Conservation (phyloP, 2,888 invertebrate genomes). For the Eubasilissa splendida region DNA sequence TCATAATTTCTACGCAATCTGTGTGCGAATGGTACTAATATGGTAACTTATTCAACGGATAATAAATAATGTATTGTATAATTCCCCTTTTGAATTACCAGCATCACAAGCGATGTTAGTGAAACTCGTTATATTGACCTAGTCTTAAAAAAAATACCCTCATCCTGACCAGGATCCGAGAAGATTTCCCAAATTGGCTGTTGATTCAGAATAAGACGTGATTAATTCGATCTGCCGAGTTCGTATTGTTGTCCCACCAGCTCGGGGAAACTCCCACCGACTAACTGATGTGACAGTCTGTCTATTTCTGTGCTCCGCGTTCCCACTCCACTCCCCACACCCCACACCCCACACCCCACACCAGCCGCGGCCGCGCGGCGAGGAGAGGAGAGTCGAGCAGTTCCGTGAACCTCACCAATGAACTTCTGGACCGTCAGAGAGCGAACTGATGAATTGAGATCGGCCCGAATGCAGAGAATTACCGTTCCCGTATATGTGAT, state of each 20-base stretch:
- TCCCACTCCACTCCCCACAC: slow-evolving; percentile 22
- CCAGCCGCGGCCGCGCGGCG: not conserved
- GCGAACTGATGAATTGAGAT: not conserved
- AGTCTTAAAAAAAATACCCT: no score
- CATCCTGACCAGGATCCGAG: no score
- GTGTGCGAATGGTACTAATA: no score
- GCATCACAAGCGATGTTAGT: no score
- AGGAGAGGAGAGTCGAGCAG: not conserved
- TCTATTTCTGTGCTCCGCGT: slow-evolving; percentile 13
- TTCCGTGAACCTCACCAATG: not conserved
- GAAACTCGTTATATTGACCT: no score
- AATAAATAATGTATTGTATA: no score
- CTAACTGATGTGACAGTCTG: slow-evolving; percentile 13
- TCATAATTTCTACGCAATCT: no score
- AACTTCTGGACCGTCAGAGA: not conserved
- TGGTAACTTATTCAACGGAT: no score
- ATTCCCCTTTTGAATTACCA: no score
- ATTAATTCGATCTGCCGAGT: not conserved
- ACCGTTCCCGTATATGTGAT: no score
- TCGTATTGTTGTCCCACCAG: slow-evolving; percentile 12
- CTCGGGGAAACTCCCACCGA: slow-evolving; percentile 18
- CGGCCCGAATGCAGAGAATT: not conserved
- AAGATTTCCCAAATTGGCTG: not conserved
- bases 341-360: not conserved
- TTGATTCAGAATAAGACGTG: not conserved